Conservation (phyloP, 2,797 vertebrate genomes). For the Enteromius paludinosus region DNA sequence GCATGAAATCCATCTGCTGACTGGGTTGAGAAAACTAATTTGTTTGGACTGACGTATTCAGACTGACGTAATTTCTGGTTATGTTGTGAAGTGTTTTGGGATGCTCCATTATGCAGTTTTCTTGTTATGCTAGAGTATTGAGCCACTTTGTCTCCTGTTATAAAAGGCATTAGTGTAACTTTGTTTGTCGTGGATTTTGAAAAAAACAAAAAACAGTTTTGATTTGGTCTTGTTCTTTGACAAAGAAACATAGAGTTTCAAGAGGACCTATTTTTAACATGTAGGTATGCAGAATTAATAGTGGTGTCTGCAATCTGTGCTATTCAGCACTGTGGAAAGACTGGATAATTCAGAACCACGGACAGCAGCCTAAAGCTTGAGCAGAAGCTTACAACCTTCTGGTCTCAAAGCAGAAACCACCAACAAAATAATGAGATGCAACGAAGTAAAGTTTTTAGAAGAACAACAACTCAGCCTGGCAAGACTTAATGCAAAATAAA, state of each 20-base stretch:
- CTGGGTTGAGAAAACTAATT: constrained; percentile 34
- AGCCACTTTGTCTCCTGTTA: constrained; percentile 14
- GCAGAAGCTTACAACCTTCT: constrained; percentile 1
- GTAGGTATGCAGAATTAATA: not conserved
- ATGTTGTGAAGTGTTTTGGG: not conserved
- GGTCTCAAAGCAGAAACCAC: not conserved
- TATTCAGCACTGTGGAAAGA: not conserved
- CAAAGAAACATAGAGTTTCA: not conserved
- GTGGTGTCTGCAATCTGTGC: constrained; percentile 16
- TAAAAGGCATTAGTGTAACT: not conserved
- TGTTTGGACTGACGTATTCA: constrained; percentile 25
- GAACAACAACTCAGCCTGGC: not conserved
- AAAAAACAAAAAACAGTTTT: not conserved
- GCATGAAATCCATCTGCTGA: constrained; percentile 38
- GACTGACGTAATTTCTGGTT: not conserved
- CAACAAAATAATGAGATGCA: not conserved
- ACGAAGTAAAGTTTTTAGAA: not conserved
- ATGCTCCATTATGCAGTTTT: constrained; percentile 1
- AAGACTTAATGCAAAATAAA: not conserved
- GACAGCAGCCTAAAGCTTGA: constrained; percentile 39
- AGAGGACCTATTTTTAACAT: constrained; percentile 2
- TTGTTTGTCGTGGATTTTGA: not conserved
- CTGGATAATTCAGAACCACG: constrained; percentile 50
- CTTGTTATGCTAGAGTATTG: not conserved
- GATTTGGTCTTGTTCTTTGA: constrained; percentile 13